Base-by-base conservation (phyloP, 2,888 invertebrate genomes). In the Drosophila nr. perissopoda region DNA sequence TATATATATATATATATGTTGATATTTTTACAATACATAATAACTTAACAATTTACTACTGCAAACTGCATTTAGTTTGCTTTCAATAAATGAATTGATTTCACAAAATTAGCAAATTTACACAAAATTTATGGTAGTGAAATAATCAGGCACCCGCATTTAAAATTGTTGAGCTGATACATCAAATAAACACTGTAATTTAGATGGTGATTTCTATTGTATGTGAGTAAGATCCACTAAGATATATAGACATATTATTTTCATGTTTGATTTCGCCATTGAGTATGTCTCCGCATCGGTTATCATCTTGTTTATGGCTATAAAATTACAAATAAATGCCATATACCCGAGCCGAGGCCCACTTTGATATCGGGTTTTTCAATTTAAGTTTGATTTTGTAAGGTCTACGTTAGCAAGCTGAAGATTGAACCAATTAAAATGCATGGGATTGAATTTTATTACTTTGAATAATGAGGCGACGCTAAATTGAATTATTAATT, bases 401-500 rank as follows among this genome's bases (percentile, higher is more conserved):
- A 42, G 31, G n/a, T 34, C 11, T 48, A 10, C 16, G 48, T 45
- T 49, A 27, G 31, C 18, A 11, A 58, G 27, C 34, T 29, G 45
- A 40, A 45, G 42, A 36, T 53, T 45, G 45, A 45, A 36, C 38
- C 29, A 67, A 64, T 64, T 53, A 49, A 73, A 59, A 59, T 78
- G 31, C 56, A 62, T 34, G n/a, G 27, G 72, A 71, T 74, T 75
- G 66, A 42, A 42, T 68, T 61, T 69, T 68, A 79, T 85, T 64
- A 69, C 77, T 76, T 69, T 80, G 69, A 70, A 61, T 73, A 70
- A 76, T 76, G 56, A 42, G 77, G 49, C 58, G 33, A 33, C 33
- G 54, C 27, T 21, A 25, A 51, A 53, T n/a, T 64, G 49, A 69
- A 66, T 70, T 78, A 62, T 69, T 68, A 66, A 87, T 87, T 80